Evolutionary conservation across 2,113 vertebrate species (phyloP).

Genomic region (Acanthisitta chloris): DNA sequence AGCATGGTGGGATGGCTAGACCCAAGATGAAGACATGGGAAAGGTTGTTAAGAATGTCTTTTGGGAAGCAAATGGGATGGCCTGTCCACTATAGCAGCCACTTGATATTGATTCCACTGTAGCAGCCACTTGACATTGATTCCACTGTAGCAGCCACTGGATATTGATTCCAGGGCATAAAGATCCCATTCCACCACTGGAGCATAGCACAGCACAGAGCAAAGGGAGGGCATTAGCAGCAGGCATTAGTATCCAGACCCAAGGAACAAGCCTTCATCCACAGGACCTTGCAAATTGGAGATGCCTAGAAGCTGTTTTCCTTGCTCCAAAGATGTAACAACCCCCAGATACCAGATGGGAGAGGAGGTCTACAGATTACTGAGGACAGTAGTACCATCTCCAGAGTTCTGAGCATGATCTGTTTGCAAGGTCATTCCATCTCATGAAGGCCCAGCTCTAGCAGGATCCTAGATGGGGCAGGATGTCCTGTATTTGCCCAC

Average conservation of each 20-base stretch:
- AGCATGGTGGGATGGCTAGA: background rate
- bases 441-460: background rate
- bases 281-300: background rate
- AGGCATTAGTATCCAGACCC: background rate
- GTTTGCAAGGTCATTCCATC: background rate
- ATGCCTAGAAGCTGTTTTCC: background rate
- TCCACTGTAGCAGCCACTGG: rapidly evolving
- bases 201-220: background rate
- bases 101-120: background rate
- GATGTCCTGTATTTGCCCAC: background rate
- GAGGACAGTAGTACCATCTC: background rate
- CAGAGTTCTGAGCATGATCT: background rate
- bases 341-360: background rate
- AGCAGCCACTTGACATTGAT: background rate
- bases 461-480: background rate
- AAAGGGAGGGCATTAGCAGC: background rate
- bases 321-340: background rate
- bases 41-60: background rate
- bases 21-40: rapidly evolving
- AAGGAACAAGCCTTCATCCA: background rate
- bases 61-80: background rate
- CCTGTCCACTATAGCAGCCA: background rate
- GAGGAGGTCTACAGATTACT: background rate
- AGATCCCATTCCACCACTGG: background rate
- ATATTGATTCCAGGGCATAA: background rate